These are phyloP conservation scores for Onychomys leucogaster DNA, from an alignment of 2,797 vertebrate genomes.

Conservation along the genomic window DNA sequence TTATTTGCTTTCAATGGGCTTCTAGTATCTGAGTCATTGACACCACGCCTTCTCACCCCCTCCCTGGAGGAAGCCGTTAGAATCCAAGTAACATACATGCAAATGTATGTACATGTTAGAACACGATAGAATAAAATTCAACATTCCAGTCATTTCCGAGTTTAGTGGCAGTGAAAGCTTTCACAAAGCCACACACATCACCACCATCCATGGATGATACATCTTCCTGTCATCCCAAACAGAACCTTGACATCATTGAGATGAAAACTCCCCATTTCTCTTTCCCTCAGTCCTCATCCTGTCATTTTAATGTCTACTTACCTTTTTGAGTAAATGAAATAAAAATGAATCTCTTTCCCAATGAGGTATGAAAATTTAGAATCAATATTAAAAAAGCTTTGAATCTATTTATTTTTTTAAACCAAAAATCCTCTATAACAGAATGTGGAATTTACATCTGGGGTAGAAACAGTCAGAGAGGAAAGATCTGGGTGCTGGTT, in stretches of 20 bases:
- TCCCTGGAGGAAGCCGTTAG: too few relatives aligned
- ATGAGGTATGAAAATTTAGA: background rate
- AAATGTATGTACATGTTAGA: background rate
- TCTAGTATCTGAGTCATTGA: too few relatives aligned
- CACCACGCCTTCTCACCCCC: too few relatives aligned
- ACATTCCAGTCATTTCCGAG: background rate
- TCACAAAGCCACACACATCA: background rate
- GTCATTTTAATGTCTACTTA: background rate
- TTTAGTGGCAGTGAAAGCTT: background rate
- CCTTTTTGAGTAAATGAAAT: constrained; percentile 8
- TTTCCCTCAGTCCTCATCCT: background rate
- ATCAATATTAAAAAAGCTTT: background rate
- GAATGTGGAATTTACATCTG: background rate
- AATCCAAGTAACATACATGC: too few relatives aligned
- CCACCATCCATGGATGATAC: background rate
- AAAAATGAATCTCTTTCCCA: background rate
- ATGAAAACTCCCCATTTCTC: background rate
- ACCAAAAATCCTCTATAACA: background rate
- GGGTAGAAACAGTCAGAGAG: background rate
- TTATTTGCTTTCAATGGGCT: too few relatives aligned
- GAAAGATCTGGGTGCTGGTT: background rate
- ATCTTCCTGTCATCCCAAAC: background rate
- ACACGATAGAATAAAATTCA: background rate
- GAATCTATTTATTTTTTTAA: background rate
- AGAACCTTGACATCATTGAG: background rate